Conservation (phyloP, 1,140 invertebrate genomes). For the Drosophila navojoa region DNA sequence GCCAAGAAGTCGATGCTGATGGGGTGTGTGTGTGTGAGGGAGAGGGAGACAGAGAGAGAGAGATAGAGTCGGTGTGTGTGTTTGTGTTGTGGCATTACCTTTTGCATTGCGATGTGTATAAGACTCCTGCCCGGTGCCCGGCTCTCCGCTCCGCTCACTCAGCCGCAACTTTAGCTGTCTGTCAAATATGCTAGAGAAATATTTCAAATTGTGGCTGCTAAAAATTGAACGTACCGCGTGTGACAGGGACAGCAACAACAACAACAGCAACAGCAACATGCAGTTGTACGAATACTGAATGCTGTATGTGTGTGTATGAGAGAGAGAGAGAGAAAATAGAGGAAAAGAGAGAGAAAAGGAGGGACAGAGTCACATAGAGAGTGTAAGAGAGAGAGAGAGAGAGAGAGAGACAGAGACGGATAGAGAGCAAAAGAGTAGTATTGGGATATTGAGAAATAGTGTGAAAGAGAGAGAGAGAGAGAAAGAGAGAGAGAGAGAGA, state of each 20-base stretch:
- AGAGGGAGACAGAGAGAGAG: background rate
- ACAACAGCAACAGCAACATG: no score
- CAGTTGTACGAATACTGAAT: no score
- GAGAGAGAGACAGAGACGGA: background rate
- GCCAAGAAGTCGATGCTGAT: background rate
- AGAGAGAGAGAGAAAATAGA: background rate
- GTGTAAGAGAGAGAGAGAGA: background rate
- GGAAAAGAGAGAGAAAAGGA: no score
- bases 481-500: no score
- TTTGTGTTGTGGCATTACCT: conserved; percentile 37
- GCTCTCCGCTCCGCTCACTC: background rate
- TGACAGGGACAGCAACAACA: background rate
- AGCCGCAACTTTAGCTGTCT: conserved; percentile 77
- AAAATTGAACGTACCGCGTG: conserved; percentile 68
- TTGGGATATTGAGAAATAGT: no score
- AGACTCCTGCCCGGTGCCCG: no score
- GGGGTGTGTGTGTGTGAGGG: background rate
- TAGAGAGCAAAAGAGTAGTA: no score
- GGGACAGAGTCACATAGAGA: background rate
- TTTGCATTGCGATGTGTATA: conserved; percentile 64
- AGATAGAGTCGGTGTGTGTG: background rate
- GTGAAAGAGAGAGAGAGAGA: no score
- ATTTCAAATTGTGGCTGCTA: conserved; percentile 82
- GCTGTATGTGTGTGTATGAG: background rate
- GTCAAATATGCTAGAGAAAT: conserved; percentile 80